These are phyloP conservation scores for Apostichopus californicus DNA, from an alignment of 35 echinoderm and acorn worm species.

Conservation along the genomic window DNA sequence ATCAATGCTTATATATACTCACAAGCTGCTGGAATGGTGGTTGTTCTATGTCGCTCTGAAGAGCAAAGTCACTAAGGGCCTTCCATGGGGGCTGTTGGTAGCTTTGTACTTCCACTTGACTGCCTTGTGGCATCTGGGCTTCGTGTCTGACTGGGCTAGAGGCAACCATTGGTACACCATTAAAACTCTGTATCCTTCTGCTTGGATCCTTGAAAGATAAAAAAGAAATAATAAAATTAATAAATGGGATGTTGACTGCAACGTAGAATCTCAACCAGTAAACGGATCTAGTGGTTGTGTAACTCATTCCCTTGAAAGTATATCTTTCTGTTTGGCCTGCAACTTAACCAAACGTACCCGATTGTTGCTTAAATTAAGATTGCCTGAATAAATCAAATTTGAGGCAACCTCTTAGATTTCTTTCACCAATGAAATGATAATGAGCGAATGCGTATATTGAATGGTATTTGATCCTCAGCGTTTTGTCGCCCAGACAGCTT, in stretches of 20 bases:
- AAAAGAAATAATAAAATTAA: no score
- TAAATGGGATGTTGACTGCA: no score
- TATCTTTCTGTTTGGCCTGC: no score
- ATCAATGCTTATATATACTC: conserved; percentile 20
- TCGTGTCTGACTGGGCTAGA: conserved; percentile 98
- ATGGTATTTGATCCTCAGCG: no score
- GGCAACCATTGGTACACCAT: conserved; percentile 99
- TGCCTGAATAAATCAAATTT: not conserved
- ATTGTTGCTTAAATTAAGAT: not conserved
- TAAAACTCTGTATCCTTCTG: conserved; percentile 88
- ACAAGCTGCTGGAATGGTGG: conserved; percentile 99
- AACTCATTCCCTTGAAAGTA: no score
- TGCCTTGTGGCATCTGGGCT: conserved; percentile 96
- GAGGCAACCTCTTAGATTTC: not conserved
- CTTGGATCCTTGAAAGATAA: conserved; percentile 76
- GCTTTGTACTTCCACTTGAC: conserved; percentile 95
- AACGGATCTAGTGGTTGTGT: no score
- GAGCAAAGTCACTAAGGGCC: conserved; percentile 95
- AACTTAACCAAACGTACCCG: no score
- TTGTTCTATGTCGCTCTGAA: conserved; percentile 98
- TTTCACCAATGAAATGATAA: not conserved
- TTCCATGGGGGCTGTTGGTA: conserved; percentile 98
- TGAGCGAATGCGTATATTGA: no score
- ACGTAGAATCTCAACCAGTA: no score
- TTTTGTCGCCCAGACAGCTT: no score